These are phyloP conservation scores for Pseudopodoces humilis DNA, from an alignment of 2,113 vertebrate species.

Conservation along the genomic window DNA sequence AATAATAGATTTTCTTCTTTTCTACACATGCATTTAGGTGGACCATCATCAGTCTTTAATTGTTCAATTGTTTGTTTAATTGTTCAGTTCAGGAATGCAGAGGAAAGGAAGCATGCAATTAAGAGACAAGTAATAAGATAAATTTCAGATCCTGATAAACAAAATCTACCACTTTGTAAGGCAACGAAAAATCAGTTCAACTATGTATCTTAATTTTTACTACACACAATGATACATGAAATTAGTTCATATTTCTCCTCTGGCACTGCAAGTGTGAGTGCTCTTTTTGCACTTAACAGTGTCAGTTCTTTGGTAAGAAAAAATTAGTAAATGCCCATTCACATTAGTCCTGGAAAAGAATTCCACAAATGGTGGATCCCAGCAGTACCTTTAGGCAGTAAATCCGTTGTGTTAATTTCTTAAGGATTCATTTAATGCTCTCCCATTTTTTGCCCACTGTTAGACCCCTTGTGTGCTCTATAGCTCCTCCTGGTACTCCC, in stretches of 20 bases:
- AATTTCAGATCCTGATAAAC: neutral
- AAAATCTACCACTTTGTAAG: neutral
- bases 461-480: rapidly evolving
- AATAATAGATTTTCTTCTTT: neutral
- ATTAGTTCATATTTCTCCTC: neutral
- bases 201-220: neutral
- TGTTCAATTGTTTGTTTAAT: neutral
- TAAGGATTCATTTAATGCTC: neutral
- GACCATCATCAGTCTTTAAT: neutral
- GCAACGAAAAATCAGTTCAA: neutral
- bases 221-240: neutral
- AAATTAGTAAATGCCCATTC: neutral
- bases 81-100: neutral
- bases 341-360: neutral
- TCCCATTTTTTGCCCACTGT: neutral
- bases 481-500: neutral
- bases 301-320: neutral
- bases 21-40: neutral
- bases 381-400: neutral
- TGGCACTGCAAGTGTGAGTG: neutral
- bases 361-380: neutral
- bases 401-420: neutral
- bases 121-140: neutral
- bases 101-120: neutral
- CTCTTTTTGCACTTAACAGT: neutral